Conservation (phyloP, 2,797 vertebrate species). For the Periophthalmus magnuspinnatus region DNA sequence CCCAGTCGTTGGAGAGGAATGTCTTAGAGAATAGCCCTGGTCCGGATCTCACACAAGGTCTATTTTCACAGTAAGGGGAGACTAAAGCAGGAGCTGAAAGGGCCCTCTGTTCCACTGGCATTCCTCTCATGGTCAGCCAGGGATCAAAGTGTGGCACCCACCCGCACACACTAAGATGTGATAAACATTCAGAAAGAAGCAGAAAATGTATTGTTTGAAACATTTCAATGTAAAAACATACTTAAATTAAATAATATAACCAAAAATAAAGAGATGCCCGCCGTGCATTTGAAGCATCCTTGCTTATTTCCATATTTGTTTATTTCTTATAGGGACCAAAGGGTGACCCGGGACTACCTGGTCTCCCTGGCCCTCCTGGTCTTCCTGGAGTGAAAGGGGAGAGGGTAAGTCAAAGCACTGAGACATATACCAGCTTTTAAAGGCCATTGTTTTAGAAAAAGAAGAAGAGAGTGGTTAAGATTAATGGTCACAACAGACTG, state of each 20-base stretch:
- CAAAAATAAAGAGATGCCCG: not conserved
- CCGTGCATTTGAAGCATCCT: not conserved
- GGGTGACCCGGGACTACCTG: constrained; percentile 90
- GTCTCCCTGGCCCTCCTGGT: constrained; percentile 90
- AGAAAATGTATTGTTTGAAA: not conserved
- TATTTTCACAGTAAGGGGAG: constrained; percentile 83
- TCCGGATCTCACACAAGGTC: constrained; percentile 74
- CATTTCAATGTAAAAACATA: not conserved
- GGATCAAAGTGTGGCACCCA: constrained; percentile 59
- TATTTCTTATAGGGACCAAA: constrained; percentile 81
- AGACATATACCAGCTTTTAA: constrained; percentile 2
- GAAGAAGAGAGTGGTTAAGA: constrained; percentile 2
- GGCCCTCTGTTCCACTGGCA: constrained; percentile 81
- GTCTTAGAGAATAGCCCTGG: constrained; percentile 68
- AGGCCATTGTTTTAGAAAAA: constrained; percentile 9
- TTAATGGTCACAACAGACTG: constrained; percentile 19
- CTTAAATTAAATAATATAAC: not conserved
- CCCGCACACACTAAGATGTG: constrained; percentile 32
- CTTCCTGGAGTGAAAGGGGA: constrained; percentile 90
- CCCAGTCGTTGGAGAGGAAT: constrained; percentile 52
- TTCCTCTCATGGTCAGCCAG: constrained; percentile 59
- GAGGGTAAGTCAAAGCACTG: constrained; percentile 81
- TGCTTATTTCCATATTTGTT: constrained; percentile 30
- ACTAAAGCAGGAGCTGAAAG: constrained; percentile 79
- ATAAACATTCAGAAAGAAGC: constrained; percentile 1